Evolutionary conservation across 2,797 vertebrate genomes (phyloP).

Genomic region (Gobio occitaniae): DNA sequence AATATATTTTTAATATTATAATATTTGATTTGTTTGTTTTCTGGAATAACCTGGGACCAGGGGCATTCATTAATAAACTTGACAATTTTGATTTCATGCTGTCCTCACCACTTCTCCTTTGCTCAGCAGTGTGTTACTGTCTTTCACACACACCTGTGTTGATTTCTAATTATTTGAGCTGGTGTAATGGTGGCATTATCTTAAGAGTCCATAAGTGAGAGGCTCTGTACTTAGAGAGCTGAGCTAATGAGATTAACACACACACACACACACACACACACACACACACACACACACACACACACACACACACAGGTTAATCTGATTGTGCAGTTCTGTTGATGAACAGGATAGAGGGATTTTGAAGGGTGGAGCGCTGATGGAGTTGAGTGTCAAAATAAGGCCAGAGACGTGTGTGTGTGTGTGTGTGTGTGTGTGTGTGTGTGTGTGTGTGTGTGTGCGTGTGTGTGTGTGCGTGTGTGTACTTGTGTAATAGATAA

Average conservation of each 20-base stretch:
- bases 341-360: constrained; percentile 25
- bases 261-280: not conserved
- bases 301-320: constrained; percentile 19
- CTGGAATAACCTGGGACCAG: not conserved
- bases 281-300: not conserved
- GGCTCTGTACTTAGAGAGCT: constrained; percentile 32
- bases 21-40: no score
- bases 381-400: constrained; percentile 7
- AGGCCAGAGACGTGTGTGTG: not conserved
- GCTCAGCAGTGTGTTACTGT: not conserved
- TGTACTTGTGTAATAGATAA: not conserved
- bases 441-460: not conserved
- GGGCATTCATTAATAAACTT: not conserved
- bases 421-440: no score
- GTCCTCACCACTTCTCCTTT: not conserved
- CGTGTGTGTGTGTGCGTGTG: not conserved
- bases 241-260: constrained; percentile 42
- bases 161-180: constrained; percentile 37
- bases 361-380: constrained; percentile 15
- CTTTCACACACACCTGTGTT: constrained; percentile 16
- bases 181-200: constrained; percentile 21
- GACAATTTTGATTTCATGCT: not conserved
- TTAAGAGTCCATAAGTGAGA: constrained; percentile 30
- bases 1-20: no score
- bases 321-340: constrained; percentile 28